These are phyloP conservation scores for Eira barbara DNA, from an alignment of 2,113 vertebrate species.

Conservation along the genomic window DNA sequence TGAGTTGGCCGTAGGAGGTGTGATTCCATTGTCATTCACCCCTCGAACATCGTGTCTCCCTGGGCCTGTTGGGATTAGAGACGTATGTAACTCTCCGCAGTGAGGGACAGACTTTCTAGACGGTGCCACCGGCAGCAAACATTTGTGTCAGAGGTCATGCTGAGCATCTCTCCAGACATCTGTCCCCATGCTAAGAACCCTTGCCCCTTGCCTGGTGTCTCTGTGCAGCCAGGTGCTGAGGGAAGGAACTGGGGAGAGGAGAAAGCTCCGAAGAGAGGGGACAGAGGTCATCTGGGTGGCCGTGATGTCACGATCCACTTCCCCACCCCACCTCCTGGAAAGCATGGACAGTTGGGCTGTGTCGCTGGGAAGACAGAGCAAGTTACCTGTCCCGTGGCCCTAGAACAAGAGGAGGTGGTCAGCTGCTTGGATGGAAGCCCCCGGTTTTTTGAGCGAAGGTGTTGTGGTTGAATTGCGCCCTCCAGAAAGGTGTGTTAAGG, in stretches of 20 bases:
- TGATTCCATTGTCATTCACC: rapidly evolving
- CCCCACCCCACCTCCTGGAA: neutral
- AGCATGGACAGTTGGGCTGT: neutral
- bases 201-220: neutral
- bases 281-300: neutral
- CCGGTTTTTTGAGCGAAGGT: neutral
- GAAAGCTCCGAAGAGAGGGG: rapidly evolving
- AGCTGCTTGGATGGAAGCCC: neutral
- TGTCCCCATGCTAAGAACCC: rapidly evolving
- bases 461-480: rapidly evolving
- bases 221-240: rapidly evolving
- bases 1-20: neutral
- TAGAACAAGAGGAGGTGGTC: neutral
- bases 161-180: rapidly evolving
- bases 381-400: too few species aligned
- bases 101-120: neutral
- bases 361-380: rapidly evolving
- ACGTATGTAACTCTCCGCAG: rapidly evolving
- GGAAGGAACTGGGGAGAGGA: rapidly evolving
- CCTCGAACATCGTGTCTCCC: neutral
- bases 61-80: neutral
- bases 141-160: rapidly evolving
- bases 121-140: neutral
- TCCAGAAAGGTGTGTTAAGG: neutral
- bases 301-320: rapidly evolving